Conservation (phyloP, 2,113 vertebrate genomes). For the Sporophila hypoxantha region DNA sequence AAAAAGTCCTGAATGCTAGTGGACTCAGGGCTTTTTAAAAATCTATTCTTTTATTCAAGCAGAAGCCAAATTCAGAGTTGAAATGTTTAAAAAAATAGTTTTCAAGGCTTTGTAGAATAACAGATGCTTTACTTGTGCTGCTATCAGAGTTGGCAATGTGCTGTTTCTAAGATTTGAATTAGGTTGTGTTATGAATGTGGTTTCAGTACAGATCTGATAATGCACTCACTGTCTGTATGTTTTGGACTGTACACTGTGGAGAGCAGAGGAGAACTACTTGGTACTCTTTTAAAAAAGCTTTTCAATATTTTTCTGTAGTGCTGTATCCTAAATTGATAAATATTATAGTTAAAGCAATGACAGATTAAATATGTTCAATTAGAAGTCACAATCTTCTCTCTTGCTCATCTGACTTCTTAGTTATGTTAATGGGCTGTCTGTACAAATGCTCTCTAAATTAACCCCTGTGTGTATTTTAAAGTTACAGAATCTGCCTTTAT, state of each 20-base stretch:
- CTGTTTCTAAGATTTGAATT: neutral
- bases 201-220: neutral
- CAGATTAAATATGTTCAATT: neutral
- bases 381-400: neutral
- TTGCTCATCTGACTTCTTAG: neutral
- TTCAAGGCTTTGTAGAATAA: neutral
- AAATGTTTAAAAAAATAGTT: neutral
- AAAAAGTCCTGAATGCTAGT: neutral
- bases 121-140: neutral
- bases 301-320: neutral
- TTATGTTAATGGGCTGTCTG: neutral
- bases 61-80: neutral
- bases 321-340: neutral
- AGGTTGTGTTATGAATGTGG: neutral
- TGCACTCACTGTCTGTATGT: neutral
- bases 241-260: neutral
- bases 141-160: neutral
- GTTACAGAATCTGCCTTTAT: neutral
- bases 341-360: neutral
- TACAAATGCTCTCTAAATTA: neutral
- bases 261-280: neutral
- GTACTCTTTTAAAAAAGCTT: neutral
- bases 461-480: neutral
- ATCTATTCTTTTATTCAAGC: neutral
- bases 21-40: neutral